phyloP scores from a whole-genome alignment of 2,113 vertebrate species.

The Patagioenas fasciata region DNA sequence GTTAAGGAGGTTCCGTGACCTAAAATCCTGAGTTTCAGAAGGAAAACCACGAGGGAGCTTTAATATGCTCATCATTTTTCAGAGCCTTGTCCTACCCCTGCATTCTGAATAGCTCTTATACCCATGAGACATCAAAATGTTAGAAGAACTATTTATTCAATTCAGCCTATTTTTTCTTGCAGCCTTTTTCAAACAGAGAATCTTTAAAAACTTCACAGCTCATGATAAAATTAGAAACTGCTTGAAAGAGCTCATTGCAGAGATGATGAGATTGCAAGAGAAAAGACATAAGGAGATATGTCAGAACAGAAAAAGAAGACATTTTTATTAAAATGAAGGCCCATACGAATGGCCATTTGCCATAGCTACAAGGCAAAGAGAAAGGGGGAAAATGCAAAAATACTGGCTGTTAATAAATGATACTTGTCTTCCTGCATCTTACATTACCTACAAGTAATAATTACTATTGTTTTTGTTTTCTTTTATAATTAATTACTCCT shows the following conservation, averaged over 20 bases:
- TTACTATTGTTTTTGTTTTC: not conserved
- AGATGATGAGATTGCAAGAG: slow-evolving; percentile 4
- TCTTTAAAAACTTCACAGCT: slow-evolving; percentile 54
- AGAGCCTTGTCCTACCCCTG: not conserved
- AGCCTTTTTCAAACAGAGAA: slow-evolving; percentile 32
- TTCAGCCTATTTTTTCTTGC: slow-evolving; percentile 36
- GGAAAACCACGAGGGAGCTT: not conserved
- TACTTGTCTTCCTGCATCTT: not conserved
- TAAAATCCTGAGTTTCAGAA: not conserved
- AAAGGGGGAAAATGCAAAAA: not conserved
- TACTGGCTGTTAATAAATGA: not conserved
- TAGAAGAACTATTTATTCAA: slow-evolving; percentile 49
- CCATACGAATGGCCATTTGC: not conserved
- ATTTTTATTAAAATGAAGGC: not conserved
- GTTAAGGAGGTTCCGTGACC: not conserved
- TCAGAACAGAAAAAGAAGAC: not conserved
- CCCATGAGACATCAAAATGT: slow-evolving; percentile 34
- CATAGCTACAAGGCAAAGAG: not conserved
- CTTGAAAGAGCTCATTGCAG: not conserved
- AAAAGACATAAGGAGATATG: not conserved
- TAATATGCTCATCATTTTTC: rapidly evolving
- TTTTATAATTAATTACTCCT: not conserved
- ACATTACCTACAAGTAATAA: not conserved
- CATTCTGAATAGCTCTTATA: not conserved
- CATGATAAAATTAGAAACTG: slow-evolving; percentile 57